Percentiles rank a stretch among this genome's conserved stretches.
These are phyloP conservation scores for Bimastos eiseni DNA, from an alignment of 2,888 invertebrate genomes.

Conservation along the genomic window DNA sequence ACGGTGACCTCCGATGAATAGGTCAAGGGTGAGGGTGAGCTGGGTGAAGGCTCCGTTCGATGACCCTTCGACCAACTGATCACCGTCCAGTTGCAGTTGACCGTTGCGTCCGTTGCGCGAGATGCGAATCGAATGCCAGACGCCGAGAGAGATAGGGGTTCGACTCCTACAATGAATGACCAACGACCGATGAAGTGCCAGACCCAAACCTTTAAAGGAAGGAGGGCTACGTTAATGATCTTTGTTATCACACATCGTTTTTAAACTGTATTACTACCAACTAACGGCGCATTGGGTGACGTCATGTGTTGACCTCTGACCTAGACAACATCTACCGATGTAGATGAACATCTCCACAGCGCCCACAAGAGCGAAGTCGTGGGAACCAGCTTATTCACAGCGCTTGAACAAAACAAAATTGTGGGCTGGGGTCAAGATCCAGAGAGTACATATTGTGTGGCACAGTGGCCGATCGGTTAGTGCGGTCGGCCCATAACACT, in stretches of 20 bases:
- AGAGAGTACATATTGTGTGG: too few relatives aligned
- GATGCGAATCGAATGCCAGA: conserved; percentile 82
- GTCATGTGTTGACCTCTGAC: not conserved
- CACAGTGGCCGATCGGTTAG: too few relatives aligned
- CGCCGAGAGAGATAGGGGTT: conserved; percentile 72
- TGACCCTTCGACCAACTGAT: conserved; percentile 73
- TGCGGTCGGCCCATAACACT: too few relatives aligned
- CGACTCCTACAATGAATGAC: conserved; percentile 70
- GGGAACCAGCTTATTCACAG: too few relatives aligned
- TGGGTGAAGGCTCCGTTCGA: conserved; percentile 82
- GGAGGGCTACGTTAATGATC: too few relatives aligned
- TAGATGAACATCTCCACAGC: too few relatives aligned
- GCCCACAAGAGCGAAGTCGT: too few relatives aligned
- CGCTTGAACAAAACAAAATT: too few relatives aligned
- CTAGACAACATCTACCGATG: not conserved
- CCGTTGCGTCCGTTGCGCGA: conserved; percentile 71
- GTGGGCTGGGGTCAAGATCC: too few relatives aligned
- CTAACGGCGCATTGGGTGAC: not conserved
- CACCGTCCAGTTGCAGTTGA: conserved; percentile 77
- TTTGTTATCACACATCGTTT: too few relatives aligned
- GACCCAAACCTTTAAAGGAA: not conserved
- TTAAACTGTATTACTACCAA: too few relatives aligned
- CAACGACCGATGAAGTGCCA: not conserved
- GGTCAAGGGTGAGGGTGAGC: conserved; percentile 80
- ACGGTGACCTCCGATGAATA: conserved; percentile 87